Percentiles rank a stretch among this genome's conserved stretches.
Evolutionary conservation across 2,888 invertebrate genomes (phyloP).

Genomic region (Oligia fasciuncula): DNA sequence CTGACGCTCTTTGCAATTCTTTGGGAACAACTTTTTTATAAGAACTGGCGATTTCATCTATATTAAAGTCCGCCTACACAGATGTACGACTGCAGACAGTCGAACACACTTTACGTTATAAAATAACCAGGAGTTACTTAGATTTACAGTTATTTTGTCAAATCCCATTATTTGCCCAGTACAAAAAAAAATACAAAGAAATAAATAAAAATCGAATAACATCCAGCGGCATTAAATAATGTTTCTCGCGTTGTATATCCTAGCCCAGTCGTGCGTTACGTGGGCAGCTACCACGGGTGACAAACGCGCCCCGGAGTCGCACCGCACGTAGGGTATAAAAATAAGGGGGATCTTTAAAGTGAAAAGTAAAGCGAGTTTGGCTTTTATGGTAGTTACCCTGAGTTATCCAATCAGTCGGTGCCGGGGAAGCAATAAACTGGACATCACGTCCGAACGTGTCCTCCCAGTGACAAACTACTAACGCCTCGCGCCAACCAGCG

Average conservation of each 20-base stretch:
- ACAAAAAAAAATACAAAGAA: constrained; percentile 24
- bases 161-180: neutral
- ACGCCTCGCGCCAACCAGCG: constrained; percentile 63
- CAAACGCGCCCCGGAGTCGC: constrained; percentile 48
- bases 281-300: constrained; percentile 48
- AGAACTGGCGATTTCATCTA: constrained; percentile 11
- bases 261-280: constrained; percentile 60
- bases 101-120: neutral
- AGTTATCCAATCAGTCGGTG: constrained; percentile 81
- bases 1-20: constrained; percentile 28
- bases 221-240: constrained; percentile 64
- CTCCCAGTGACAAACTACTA: constrained; percentile 75
- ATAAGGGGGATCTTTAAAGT: constrained; percentile 54
- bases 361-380: constrained; percentile 70
- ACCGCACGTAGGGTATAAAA: constrained; percentile 53
- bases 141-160: neutral
- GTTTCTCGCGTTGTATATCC: constrained; percentile 65
- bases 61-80: neutral
- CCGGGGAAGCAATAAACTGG: constrained; percentile 82
- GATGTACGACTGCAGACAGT: neutral
- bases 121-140: neutral
- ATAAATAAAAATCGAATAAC: constrained; percentile 53
- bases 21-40: constrained; percentile 4
- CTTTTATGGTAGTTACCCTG: constrained; percentile 71
- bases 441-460: constrained; percentile 82